These are phyloP conservation scores for Lordiphosa mommai DNA, from an alignment of 1,140 invertebrate genomes.

Conservation along the genomic window DNA sequence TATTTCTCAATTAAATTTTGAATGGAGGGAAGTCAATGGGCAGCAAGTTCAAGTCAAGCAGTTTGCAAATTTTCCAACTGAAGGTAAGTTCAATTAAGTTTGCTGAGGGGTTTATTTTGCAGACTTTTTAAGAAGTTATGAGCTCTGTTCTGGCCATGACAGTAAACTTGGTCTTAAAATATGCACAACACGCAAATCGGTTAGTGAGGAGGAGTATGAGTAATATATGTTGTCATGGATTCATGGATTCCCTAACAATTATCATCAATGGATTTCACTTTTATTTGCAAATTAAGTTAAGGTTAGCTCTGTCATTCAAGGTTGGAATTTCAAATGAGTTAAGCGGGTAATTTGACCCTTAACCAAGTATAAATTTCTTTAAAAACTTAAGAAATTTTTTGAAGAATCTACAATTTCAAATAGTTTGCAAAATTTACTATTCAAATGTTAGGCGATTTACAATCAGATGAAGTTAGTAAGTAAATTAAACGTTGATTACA, in stretches of 20 bases:
- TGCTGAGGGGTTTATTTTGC: neutral
- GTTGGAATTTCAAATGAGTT: neutral
- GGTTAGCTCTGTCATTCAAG: too few relatives aligned
- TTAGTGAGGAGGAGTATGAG: too few relatives aligned
- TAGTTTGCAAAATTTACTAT: too few relatives aligned
- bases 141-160: slow-evolving; percentile 27
- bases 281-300: neutral
- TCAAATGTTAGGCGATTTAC: too few relatives aligned
- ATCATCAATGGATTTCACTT: slow-evolving; percentile 38
- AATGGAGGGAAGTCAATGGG: slow-evolving; percentile 36
- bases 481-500: too few relatives aligned
- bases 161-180: slow-evolving; percentile 42
- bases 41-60: slow-evolving; percentile 41
- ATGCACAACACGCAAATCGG: slow-evolving; percentile 58
- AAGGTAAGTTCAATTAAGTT: slow-evolving; percentile 62
- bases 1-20: slow-evolving; percentile 66
- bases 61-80: slow-evolving; percentile 30
- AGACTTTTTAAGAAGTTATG: slow-evolving; percentile 19
- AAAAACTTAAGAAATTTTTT: neutral
- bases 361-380: neutral
- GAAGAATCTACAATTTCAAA: neutral
- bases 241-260: neutral
- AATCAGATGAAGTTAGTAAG: too few relatives aligned
- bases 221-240: slow-evolving; percentile 17
- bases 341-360: slow-evolving; percentile 2